Evolutionary conservation across 2,113 vertebrate genomes (phyloP).

Genomic region (Neodon shergylaensis): DNA sequence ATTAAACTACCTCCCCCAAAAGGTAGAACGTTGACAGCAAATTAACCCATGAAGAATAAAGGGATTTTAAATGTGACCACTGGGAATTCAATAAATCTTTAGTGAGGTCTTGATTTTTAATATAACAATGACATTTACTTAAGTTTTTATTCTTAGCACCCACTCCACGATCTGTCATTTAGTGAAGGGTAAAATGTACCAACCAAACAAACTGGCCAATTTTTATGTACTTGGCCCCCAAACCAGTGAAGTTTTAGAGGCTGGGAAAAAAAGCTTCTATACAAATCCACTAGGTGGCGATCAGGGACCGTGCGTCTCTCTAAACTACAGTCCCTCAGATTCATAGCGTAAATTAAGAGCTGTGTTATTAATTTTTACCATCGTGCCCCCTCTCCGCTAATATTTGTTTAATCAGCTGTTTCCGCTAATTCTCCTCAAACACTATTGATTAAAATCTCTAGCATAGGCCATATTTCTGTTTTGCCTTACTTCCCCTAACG

Average conservation of each 20-base stretch:
- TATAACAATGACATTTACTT: background rate
- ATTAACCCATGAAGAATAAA: slow-evolving; percentile 16
- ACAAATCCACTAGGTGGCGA: slow-evolving; percentile 86
- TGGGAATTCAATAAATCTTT: background rate
- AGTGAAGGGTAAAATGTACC: background rate
- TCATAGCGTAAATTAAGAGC: slow-evolving; percentile 89
- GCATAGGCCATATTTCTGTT: slow-evolving; percentile 73
- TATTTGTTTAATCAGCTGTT: slow-evolving; percentile 93
- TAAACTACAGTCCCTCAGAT: slow-evolving; percentile 84
- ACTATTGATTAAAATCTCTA: slow-evolving; percentile 86
- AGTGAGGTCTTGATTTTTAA: background rate
- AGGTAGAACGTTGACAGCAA: slow-evolving; percentile 21
- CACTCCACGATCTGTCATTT: background rate
- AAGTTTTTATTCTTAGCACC: slow-evolving; percentile 15
- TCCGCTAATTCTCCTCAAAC: slow-evolving; percentile 88
- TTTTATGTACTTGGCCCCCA: background rate
- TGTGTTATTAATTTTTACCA: slow-evolving; percentile 91
- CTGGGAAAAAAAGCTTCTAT: background rate
- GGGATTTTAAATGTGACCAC: slow-evolving; percentile 27
- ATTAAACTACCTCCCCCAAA: background rate
- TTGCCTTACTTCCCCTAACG: slow-evolving; percentile 77
- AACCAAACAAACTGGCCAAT: background rate
- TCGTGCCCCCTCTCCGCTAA: slow-evolving; percentile 84
- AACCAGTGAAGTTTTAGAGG: background rate
- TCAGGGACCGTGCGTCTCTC: slow-evolving; percentile 72